Conservation (phyloP, 2,888 invertebrate genomes). For the Drosophila maculinotata region DNA sequence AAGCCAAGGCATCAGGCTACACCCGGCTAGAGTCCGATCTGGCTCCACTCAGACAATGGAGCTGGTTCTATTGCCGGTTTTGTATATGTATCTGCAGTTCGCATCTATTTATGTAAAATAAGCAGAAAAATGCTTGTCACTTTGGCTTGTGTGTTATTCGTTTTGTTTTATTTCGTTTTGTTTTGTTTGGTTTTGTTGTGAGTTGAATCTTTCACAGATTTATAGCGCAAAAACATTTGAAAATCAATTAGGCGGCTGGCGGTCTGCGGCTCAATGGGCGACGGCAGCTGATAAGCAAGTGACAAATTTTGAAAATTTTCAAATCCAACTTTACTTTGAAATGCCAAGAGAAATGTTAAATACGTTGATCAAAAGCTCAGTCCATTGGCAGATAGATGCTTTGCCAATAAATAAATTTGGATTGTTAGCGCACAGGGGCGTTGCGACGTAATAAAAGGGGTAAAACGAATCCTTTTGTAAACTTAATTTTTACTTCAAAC, state of each 20-base stretch:
- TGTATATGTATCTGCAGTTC: slow-evolving; percentile 61
- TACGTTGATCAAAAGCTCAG: slow-evolving; percentile 48
- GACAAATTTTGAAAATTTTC: slow-evolving; percentile 59
- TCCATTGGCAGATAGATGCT: slow-evolving; percentile 44
- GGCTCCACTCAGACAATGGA: slow-evolving; percentile 33
- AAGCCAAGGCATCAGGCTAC: slow-evolving; percentile 12
- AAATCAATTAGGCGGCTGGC: slow-evolving; percentile 70
- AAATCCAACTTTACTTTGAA: slow-evolving; percentile 34
- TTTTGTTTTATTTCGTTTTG: slow-evolving; percentile 32
- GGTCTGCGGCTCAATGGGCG: slow-evolving; percentile 36
- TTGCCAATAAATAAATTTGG: slow-evolving; percentile 62
- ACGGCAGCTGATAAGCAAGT: slow-evolving; percentile 66
- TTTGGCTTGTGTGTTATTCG: slow-evolving; percentile 40
- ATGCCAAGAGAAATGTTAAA: slow-evolving; percentile 41
- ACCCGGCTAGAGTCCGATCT: neutral
- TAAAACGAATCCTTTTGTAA: too few relatives aligned
- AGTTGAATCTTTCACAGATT: slow-evolving; percentile 53
- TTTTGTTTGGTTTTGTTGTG: slow-evolving; percentile 28
- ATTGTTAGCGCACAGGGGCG: slow-evolving; percentile 28
- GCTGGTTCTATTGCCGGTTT: slow-evolving; percentile 20
- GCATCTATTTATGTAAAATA: slow-evolving; percentile 75
- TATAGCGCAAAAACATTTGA: slow-evolving; percentile 72
- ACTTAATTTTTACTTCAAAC: too few relatives aligned
- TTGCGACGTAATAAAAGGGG: slow-evolving; percentile 12
- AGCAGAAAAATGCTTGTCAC: slow-evolving; percentile 64